These are phyloP conservation scores for Urocyon cinereoargenteus DNA, from an alignment of 2,797 vertebrate species.

Conservation along the genomic window DNA sequence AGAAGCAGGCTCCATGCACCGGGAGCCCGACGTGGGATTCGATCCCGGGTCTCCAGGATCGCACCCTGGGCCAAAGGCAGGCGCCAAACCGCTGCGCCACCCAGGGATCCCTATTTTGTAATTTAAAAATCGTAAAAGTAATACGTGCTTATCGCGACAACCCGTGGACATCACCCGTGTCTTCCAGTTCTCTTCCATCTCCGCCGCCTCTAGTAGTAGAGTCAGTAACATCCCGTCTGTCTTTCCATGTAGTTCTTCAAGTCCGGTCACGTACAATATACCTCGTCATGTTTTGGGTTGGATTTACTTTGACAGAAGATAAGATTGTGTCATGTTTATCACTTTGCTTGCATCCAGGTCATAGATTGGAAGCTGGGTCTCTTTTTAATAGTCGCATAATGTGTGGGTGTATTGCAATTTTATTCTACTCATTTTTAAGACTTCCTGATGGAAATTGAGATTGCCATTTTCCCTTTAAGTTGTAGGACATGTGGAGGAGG, in stretches of 20 bases:
- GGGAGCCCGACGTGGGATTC: no score
- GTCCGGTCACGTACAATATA: background rate
- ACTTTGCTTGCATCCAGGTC: background rate
- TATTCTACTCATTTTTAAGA: background rate
- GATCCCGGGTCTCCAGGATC: no score
- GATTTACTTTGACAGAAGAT: constrained; percentile 46
- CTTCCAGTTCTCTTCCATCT: background rate
- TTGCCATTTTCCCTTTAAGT: background rate
- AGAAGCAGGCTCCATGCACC: no score
- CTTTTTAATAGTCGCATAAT: constrained; percentile 17
- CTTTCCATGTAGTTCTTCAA: background rate
- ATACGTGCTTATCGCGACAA: constrained; percentile 4
- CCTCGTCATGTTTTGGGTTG: background rate
- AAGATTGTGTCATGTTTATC: background rate
- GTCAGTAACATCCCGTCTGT: background rate
- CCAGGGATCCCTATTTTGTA: no score
- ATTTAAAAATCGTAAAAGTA: constrained; percentile 21
- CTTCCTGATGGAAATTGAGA: background rate
- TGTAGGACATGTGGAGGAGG: background rate
- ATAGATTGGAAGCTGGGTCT: background rate
- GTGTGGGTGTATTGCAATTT: background rate
- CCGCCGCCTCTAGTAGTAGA: background rate
- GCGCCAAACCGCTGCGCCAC: no score
- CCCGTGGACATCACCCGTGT: background rate
- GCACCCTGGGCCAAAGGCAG: no score